Conservation (phyloP, 2,797 vertebrate genomes). For the Eupleurogrammus muticus region DNA sequence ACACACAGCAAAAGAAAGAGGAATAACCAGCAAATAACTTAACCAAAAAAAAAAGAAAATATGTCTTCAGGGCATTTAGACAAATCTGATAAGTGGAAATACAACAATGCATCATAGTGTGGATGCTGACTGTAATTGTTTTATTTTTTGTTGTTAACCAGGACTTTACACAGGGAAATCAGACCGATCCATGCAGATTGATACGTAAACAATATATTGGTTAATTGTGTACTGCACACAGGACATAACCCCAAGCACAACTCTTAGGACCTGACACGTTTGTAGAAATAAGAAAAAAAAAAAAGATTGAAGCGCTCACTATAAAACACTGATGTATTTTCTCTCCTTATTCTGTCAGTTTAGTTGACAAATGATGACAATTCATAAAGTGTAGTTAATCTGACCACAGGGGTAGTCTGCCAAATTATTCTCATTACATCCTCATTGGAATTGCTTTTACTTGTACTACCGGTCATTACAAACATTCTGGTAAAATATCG, state of each 20-base stretch:
- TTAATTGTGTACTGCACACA: neutral
- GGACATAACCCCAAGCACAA: neutral
- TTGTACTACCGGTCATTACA: neutral
- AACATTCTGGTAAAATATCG: neutral
- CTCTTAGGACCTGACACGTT: neutral
- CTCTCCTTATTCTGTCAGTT: neutral
- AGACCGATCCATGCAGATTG: neutral
- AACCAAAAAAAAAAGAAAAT: too few relatives aligned
- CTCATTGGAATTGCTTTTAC: conserved; percentile 11
- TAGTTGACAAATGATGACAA: neutral
- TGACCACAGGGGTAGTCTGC: neutral
- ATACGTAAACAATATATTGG: neutral
- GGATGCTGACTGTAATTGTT: neutral
- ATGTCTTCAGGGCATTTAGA: neutral
- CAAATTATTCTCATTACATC: conserved; percentile 10
- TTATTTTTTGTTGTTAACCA: neutral
- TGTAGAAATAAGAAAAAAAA: neutral
- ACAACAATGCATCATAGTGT: neutral
- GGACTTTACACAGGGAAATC: neutral
- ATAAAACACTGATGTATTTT: neutral
- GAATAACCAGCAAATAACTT: neutral
- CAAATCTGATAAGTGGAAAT: neutral
- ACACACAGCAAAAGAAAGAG: neutral
- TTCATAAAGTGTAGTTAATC: neutral
- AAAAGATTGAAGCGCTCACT: neutral